Evolutionary conservation across 2,113 vertebrate species (phyloP).

Genomic region (Turdus rufiventris): DNA sequence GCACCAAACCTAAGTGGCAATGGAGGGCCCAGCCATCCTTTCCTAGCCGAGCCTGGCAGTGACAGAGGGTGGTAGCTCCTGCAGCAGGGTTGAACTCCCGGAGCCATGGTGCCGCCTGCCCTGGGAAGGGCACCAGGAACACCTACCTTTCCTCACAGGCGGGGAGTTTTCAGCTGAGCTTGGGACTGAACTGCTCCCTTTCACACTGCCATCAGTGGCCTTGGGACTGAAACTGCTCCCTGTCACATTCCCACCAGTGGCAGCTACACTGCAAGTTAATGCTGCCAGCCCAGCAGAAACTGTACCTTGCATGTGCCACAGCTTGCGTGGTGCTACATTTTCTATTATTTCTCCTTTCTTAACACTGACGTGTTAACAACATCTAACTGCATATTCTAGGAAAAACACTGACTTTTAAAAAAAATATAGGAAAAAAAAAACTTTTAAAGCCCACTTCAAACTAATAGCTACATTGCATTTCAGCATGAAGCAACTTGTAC

Average conservation of each 20-base stretch:
- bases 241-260: background rate
- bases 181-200: background rate
- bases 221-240: background rate
- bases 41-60: accelerated
- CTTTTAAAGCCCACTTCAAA: background rate
- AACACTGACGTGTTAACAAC: background rate
- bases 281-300: background rate
- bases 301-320: background rate
- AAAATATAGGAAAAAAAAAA: background rate
- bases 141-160: background rate
- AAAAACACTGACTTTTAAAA: background rate
- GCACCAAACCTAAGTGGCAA: background rate
- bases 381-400: background rate
- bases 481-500: background rate
- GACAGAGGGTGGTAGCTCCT: background rate
- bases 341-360: background rate
- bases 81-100: background rate
- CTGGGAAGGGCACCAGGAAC: background rate
- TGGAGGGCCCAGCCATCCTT: background rate
- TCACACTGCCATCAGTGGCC: background rate
- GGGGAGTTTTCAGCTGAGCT: background rate
- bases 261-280: background rate
- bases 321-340: background rate
- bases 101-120: background rate
- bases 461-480: background rate